Base-by-base conservation (phyloP, 2,888 invertebrate species). In the Camptogramma bilineatum region DNA sequence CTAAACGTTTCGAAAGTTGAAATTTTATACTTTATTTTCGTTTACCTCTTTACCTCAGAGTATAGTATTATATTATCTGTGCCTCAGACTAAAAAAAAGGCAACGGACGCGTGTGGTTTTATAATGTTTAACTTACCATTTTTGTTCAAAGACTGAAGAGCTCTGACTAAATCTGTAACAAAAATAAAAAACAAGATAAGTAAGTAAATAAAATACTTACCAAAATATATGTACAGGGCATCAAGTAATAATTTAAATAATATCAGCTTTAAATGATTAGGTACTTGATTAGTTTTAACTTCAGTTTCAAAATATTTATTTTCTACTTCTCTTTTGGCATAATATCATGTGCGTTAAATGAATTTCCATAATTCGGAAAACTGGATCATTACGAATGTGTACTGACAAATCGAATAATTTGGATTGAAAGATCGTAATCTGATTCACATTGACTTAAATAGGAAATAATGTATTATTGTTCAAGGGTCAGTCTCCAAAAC, bases 81-180 rank as follows among this genome's bases (percentile, higher is more conserved):
- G n/a, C n/a, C n/a, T n/a, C n/a, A n/a, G n/a, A n/a, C n/a, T n/a
- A n/a, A n/a, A n/a, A n/a, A n/a, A n/a, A n/a, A n/a, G n/a, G n/a
- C n/a, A n/a, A n/a, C n/a, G n/a, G n/a, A n/a, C n/a, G n/a, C 34
- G 13, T 13, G 13, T 13, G 10, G 34, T 13, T 13, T 13, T 39
- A 3, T 13, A 44, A 16, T 44, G 16, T 44, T 17, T 44, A 5
- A 47, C 62, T 58, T 50, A 63, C 63, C 57, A 63, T 63, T 48
- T 10, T 53, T 24, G 19, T 51, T 24, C 9, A 16, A 31, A 9
- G 59, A 39, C 28, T 19, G 47, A n/a, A 39, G 5, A 52, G 16
- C 28, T n/a, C 63, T 50, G 59, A 54, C 24, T 18, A 56, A 55
- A 74, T 70, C 75, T 75, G 74, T 18, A 74, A 75, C 69, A 73